Base-by-base conservation (phyloP, 2,888 invertebrate genomes). In the Teleogryllus oceanicus region DNA sequence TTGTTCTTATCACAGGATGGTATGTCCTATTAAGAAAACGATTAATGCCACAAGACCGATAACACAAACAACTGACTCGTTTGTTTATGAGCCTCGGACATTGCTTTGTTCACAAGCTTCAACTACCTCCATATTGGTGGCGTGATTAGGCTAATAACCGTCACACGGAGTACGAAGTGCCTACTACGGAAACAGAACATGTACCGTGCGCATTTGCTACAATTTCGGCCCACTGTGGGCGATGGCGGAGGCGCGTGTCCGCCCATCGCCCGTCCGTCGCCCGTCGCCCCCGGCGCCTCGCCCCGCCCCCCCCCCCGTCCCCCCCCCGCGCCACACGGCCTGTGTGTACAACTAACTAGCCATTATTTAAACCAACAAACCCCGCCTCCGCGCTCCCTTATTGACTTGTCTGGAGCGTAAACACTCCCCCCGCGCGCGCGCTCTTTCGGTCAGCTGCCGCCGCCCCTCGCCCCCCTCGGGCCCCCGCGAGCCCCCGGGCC, bases 291-390 rank as follows among this genome's bases (percentile, higher is more conserved):
- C 62, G 3, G 16, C 4, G 62, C 62, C 18, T 21, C 21, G 21
- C 21, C 21, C 21, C 21, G 21, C 21, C 21, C 21, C 16, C 18
- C 18, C 2, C 62, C 5, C 62, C 18, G 4, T 8, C 4, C 62
- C 4, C 62, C 62, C 62, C 13, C 62, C n/a, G 16, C 62, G 62
- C n/a, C 62, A 0, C n/a, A 16, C 16, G 8, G 62, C n/a, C 16
- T n/a, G 62, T 62, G 62, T n/a, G 62, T 62, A 62, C n/a, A 62
- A 62, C 62, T 62, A 62, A 62, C 62, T 62, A 62, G 62, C 62
- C 62, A 62, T 62, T 62, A 62, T 62, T 62, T 62, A 62, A 62
- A 62, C 62, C 62, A 62, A 62, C 62, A 62, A 62, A 62, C 62
- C 62, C 62, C 62, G 62, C 62, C 62, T 62, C n/a, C 62, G 62